A percentile compares a stretch with the other conserved stretches of the same genome.
Evolutionary conservation across 2,888 invertebrate species (phyloP).

Genomic region (Leucozona laternaria): DNA sequence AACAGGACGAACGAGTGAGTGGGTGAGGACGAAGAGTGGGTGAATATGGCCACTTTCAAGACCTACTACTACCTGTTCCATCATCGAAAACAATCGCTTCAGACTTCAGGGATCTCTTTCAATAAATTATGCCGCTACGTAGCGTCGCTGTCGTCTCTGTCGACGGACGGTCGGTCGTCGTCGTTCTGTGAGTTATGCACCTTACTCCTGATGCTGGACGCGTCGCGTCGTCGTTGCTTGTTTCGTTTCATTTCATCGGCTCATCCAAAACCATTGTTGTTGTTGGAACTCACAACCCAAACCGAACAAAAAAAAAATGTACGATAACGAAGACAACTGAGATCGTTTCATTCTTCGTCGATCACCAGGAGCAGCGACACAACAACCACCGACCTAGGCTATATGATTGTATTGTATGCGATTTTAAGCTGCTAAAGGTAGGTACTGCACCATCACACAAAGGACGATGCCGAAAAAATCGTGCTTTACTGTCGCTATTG

Average conservation of each 20-base stretch:
- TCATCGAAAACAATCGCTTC: slow-evolving; percentile 69
- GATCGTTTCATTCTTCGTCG: slow-evolving; percentile 74
- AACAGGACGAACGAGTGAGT: neutral
- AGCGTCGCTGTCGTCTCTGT: slow-evolving; percentile 17
- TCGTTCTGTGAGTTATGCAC: slow-evolving; percentile 70
- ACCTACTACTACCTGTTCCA: slow-evolving; percentile 65
- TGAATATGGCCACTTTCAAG: slow-evolving; percentile 26
- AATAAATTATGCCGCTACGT: slow-evolving; percentile 71
- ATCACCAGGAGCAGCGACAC: slow-evolving; percentile 51
- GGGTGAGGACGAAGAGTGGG: slow-evolving; percentile 48
- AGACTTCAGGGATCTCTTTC: slow-evolving; percentile 57
- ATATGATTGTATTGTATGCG: no score
- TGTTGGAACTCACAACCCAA: neutral
- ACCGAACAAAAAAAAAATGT: slow-evolving; percentile 1
- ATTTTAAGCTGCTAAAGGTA: neutral
- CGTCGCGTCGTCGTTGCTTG: slow-evolving; percentile 14
- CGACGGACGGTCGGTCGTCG: neutral
- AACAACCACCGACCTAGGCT: neutral
- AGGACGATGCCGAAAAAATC: slow-evolving; percentile 73
- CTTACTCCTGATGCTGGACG: slow-evolving; percentile 57
- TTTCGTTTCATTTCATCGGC: slow-evolving; percentile 44
- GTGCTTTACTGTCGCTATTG: slow-evolving; percentile 75
- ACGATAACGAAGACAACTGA: slow-evolving; percentile 35
- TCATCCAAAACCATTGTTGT: slow-evolving; percentile 40
- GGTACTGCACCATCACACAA: slow-evolving; percentile 58